These are phyloP conservation scores for Lithobius niger DNA, from an alignment of 1,140 invertebrate genomes.

Conservation along the genomic window DNA sequence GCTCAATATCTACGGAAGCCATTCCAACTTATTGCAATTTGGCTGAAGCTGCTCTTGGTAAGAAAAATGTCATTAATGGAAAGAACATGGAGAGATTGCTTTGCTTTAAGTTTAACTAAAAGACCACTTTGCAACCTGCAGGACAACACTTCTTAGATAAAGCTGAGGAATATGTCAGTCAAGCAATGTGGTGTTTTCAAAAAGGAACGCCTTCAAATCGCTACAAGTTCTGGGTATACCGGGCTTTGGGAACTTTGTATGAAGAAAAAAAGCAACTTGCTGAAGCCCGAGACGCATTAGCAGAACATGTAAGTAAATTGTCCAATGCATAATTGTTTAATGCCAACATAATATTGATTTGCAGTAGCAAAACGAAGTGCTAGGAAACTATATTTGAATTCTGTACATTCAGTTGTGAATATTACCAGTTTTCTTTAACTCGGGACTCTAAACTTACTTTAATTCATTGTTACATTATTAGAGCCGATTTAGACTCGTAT, in stretches of 20 bases:
- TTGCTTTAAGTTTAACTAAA: no score
- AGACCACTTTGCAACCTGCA: no score
- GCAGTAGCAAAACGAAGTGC: no score
- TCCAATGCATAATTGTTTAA: no score
- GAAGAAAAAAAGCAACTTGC: background rate
- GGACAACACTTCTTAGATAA: no score
- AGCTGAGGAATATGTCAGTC: background rate
- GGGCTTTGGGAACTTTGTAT: background rate
- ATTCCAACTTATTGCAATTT: conserved; percentile 3
- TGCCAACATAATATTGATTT: no score
- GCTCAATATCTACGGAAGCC: background rate
- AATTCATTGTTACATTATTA: no score
- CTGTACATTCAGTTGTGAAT: no score
- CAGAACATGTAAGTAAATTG: background rate
- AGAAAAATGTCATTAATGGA: background rate
- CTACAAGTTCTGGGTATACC: background rate
- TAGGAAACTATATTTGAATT: no score
- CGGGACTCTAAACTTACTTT: no score
- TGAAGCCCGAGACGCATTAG: background rate
- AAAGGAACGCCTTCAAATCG: background rate
- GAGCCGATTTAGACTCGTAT: no score
- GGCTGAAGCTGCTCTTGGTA: background rate
- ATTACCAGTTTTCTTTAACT: no score
- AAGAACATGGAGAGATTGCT: background rate
- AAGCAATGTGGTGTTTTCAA: conserved; percentile 1